Base-by-base conservation (phyloP, 2,113 vertebrate species). In the Dipodomys spectabilis region DNA sequence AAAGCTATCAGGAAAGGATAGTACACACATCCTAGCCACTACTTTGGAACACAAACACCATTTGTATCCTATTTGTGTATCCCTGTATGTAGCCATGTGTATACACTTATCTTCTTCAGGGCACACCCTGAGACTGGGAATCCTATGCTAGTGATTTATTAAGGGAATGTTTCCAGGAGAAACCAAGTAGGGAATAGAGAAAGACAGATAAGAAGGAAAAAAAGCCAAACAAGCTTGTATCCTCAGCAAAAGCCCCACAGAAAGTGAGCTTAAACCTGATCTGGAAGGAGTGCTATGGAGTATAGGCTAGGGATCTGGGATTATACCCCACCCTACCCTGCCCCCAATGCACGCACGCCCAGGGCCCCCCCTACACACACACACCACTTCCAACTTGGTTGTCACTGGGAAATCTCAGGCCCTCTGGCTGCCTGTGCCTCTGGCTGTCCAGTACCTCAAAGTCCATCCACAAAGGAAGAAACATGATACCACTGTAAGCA, bases 61-160 rank as follows among this genome's bases (percentile, higher is more conserved):
- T 82, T 94, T 57, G 39, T 22, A 87, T 49, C 9, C 67, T 25
- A n/a, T 49, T 60, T 65, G 0, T 92, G 25, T 49, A n/a, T 28
- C 25, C 49, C 0, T 60, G 7, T 78, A 9, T 62, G n/a, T 27
- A 25, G 32, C 49, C 28, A 27, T 15, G 23, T 60, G 23, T 71
- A 73, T 90, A 68, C 69, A 20, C 16, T 3, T 67, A 73, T 23
- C 27, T 88, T 92, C 69, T 84, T 88, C 44, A 91, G 74, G 91
- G 74, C 10, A 84, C 69, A 82, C 5, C 8, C 15, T 78, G 39
- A 53, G 0, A 69, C 77, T 28, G 20, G 30, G 39, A 62, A 73
- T 57, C 72, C 64, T 8, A 22, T 32, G 27, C 83, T 79, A 94
- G 74, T 90, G 45, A 49, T 6, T 64, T 90, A 57, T 93, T 92